Base-by-base conservation (phyloP, 30 jellyfish, hydroid and myxozoan genomes). In the Nemopilema nomurai region DNA sequence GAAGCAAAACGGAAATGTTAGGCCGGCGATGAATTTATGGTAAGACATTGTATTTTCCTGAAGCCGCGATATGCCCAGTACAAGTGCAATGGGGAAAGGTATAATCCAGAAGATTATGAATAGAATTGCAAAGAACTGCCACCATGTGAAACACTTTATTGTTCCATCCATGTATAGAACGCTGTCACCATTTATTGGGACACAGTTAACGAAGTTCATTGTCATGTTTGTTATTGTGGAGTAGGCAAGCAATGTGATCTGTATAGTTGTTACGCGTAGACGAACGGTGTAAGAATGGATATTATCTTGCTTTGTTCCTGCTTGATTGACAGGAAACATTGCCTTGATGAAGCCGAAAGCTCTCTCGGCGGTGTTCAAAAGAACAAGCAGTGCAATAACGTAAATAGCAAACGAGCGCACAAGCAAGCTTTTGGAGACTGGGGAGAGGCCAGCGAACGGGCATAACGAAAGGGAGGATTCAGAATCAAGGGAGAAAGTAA, bases 111-210 rank as follows among this genome's bases (percentile, higher is more conserved):
- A 76, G 21, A 84, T 31, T 22, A 85, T 91, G 49, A 89, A 71
- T 1, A 79, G 0, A 18, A 94, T 67, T 8, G 89, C 87, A 9
- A 62, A 6, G 0, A 89, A 16, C 73, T 94, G 99, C 96, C 97
- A 85, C 99, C 99, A 94, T 0, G 79, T 79, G 64, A 81, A 94
- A 62, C 99, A 94, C 19, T 29, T 49, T 1, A 94, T 71, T 13
- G 96, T 77, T 6, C 99, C 99, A 89, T 94, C 99, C 90, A 94
- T 94, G 74, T 90, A 81, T 24, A 94, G 74, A 21, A 94, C 97
- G 50, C 24, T 25, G 51, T 71, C 81, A 33, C 90, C 86, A 28
- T 80, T 78, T 27, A 94, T 67, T 28, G 96, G 97, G 22, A 89
- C 97, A 73, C 99, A 94, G 33, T 83, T 94, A 16, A 94, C 90